Conservation (phyloP, 2,113 vertebrate species). For the Bufo bufo region DNA sequence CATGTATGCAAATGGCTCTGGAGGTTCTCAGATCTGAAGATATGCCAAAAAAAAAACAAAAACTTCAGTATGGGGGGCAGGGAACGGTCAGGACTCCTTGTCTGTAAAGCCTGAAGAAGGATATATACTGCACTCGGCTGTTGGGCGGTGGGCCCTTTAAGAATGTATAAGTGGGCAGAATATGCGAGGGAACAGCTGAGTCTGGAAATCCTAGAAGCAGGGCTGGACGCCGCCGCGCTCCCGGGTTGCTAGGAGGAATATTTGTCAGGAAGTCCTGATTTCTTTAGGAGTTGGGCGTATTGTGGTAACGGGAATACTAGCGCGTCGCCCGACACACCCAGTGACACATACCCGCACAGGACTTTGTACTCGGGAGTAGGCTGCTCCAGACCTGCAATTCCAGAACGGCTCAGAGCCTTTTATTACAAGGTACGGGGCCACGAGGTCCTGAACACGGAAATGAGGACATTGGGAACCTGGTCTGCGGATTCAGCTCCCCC, state of each 20-base stretch:
- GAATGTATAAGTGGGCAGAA: background rate
- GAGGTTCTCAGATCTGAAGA: too few relatives aligned
- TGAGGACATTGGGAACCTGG: background rate
- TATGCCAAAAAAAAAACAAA: too few relatives aligned
- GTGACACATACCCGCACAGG: conserved; percentile 24
- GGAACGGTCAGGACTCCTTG: too few relatives aligned
- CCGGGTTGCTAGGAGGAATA: conserved; percentile 6
- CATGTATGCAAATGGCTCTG: too few relatives aligned
- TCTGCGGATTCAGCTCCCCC: background rate
- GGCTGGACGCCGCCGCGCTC: background rate
- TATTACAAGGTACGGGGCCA: background rate
- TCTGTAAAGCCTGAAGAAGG: too few relatives aligned
- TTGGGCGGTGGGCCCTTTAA: background rate
- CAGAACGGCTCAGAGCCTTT: background rate
- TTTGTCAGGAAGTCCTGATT: conserved; percentile 11
- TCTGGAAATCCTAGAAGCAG: background rate
- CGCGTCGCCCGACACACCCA: conserved; percentile 30
- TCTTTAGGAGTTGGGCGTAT: conserved; percentile 24
- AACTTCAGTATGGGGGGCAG: too few relatives aligned
- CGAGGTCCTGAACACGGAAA: background rate
- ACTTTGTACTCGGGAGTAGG: background rate
- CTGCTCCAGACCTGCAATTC: background rate
- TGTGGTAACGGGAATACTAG: conserved; percentile 25
- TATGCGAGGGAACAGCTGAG: conserved; percentile 3
- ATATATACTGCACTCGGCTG: background rate